A percentile compares a stretch with the other conserved stretches of the same genome.
Conservation (phyloP, 2,113 vertebrate species). For the Sula dactylatra region DNA sequence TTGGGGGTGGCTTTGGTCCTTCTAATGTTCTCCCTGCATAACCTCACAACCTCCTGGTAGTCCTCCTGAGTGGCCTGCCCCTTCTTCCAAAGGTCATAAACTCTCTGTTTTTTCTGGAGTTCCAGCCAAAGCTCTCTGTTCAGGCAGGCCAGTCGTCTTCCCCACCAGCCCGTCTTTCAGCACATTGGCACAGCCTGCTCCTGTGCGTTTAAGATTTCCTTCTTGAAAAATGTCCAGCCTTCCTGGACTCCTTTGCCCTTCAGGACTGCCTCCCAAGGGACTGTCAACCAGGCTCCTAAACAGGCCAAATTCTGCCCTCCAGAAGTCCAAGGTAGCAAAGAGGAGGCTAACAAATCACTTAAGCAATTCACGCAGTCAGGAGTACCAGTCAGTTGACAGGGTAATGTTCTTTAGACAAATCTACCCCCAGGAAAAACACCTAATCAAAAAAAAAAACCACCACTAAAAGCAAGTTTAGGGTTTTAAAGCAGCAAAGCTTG, state of each 20-base stretch:
- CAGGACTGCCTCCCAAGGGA: neutral
- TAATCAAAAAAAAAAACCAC: neutral
- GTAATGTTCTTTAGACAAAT: neutral
- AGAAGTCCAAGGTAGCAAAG: neutral
- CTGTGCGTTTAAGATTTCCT: neutral
- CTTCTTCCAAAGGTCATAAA: neutral
- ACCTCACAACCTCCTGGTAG: neutral
- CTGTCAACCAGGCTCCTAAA: neutral
- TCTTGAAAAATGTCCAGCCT: neutral
- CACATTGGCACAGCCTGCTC: neutral
- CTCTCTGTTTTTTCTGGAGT: neutral
- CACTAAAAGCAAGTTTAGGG: neutral
- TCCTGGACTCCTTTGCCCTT: neutral
- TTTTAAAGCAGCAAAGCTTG: neutral
- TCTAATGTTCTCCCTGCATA: neutral
- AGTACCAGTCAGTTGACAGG: neutral
- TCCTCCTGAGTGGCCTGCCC: neutral
- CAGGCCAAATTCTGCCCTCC: neutral
- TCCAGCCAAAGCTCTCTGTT: neutral
- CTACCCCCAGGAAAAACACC: neutral
- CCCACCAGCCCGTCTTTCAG: accelerated
- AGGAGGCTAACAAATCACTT: neutral
- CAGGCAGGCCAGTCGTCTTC: neutral
- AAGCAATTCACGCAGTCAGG: neutral
- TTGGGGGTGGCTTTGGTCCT: neutral